Conservation (phyloP, 2,113 vertebrate genomes). For the Turdus rufiventris region DNA sequence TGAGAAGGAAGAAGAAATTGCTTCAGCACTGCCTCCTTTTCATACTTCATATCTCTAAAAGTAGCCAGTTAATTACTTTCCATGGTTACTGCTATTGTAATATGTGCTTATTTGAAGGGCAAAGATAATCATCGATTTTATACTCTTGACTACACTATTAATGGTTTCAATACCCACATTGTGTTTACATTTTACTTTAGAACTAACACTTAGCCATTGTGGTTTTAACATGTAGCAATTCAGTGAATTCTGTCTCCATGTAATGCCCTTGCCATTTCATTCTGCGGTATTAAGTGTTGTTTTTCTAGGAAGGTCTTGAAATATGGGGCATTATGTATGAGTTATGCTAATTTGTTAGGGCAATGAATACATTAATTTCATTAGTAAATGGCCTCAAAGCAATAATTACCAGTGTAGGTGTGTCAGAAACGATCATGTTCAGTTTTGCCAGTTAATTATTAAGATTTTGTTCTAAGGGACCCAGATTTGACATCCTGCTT, state of each 20-base stretch:
- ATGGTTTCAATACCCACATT: slow-evolving; percentile 69
- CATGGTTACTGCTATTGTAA: slow-evolving; percentile 70
- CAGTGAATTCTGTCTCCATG: slow-evolving; percentile 71
- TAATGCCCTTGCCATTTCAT: slow-evolving; percentile 77
- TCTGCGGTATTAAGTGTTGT: slow-evolving; percentile 75
- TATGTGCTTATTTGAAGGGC: slow-evolving; percentile 74
- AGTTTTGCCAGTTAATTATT: slow-evolving; percentile 99
- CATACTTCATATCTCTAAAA: slow-evolving; percentile 65
- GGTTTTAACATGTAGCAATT: slow-evolving; percentile 73
- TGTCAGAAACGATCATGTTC: slow-evolving; percentile 99
- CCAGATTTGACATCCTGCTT: slow-evolving; percentile 88
- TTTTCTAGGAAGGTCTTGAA: slow-evolving; percentile 83
- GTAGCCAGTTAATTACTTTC: slow-evolving; percentile 73
- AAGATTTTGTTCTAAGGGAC: slow-evolving; percentile 95
- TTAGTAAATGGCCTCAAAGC: slow-evolving; percentile 99
- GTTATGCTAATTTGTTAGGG: slow-evolving; percentile 99
- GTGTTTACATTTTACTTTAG: slow-evolving; percentile 75
- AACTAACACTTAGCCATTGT: slow-evolving; percentile 77
- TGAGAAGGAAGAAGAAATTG: slow-evolving; percentile 43
- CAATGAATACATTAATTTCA: slow-evolving; percentile 99
- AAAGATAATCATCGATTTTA: slow-evolving; percentile 74
- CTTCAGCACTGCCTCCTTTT: slow-evolving; percentile 59
- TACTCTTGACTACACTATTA: slow-evolving; percentile 71
- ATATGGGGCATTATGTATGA: slow-evolving; percentile 97
- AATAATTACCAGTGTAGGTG: slow-evolving; percentile 99